Evolutionary conservation across 1,140 invertebrate species (phyloP).

Genomic region (Uloborus diversus): DNA sequence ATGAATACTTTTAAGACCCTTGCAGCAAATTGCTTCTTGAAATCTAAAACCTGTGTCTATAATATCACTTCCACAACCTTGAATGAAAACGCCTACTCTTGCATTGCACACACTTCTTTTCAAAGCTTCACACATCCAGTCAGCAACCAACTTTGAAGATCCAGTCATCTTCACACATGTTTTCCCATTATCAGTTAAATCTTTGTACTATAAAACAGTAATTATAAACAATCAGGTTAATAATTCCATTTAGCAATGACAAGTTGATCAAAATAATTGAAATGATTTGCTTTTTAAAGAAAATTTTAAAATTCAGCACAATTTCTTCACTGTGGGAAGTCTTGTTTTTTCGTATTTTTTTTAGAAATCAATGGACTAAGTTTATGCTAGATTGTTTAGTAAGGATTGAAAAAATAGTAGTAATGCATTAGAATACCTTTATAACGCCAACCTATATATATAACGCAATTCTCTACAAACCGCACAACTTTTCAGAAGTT

Average conservation of each 20-base stretch:
- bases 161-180: constrained; percentile 11
- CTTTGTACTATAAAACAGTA: constrained; percentile 15
- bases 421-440: no score
- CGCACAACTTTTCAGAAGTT: no score
- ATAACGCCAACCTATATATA: no score
- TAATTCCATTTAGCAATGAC: not conserved
- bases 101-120: constrained; percentile 32
- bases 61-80: constrained; percentile 29
- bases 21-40: constrained; percentile 28
- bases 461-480: no score
- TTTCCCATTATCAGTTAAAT: constrained; percentile 39
- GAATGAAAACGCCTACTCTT: constrained; percentile 31
- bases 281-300: not conserved
- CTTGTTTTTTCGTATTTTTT: not conserved
- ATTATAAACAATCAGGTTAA: not conserved
- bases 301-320: not conserved
- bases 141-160: not conserved
- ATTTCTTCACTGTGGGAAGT: not conserved
- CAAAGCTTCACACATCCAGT: constrained; percentile 43
- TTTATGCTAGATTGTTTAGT: not conserved
- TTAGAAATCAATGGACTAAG: not conserved
- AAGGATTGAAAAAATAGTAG: no score
- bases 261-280: not conserved
- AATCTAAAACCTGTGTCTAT: constrained; percentile 47
- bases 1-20: constrained; percentile 9